Evolutionary conservation across 2,888 invertebrate species (phyloP), one percentile per base, ranked within the genome.

Genomic region (Cheilosia vernalis): DNA sequence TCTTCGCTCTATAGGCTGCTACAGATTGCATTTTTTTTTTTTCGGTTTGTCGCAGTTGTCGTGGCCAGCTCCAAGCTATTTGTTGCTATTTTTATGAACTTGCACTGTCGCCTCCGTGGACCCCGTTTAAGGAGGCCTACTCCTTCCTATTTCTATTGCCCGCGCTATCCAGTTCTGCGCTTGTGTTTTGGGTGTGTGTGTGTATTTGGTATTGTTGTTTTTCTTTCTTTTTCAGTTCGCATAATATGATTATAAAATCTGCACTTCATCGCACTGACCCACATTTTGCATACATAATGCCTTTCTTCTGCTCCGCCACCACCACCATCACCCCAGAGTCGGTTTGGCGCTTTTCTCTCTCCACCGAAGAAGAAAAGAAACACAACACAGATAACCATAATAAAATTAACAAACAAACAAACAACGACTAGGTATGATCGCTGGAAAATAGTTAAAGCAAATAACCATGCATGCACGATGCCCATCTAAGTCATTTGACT

Each of bases 251-350:
- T 88, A 87, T 88, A 89, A 89, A 89, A 89, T 89, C 89, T 89
- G 89, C 89, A 89, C 89, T 89, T 89, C 89, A 89, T 89, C 89
- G 88, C 88, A 89, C 89, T 89, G 89, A 89, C 89, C 89, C 88
- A 89, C 89, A 88, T 89, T 89, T 88, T 84, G 79, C 87, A 87
- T 88, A 84, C 87, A 87, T 87, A 87, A 86, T 86, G 76, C 60
- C 72, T 80, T 80, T 80, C 80, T 80, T 85, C 80, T 72, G 24
- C 85, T 70, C 60, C 51, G 49, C 15, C 51, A 58, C 15, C 66
- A 37, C 2, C 21, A 10, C 24, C 61, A 40, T 15, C 27, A 17
- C 56, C 37, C 6, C 17, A 21, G 17, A 21, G 21, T 33, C 24
- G 56, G 17, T 60, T 42, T 72, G 37, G 53, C 58, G 60, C 51